These are phyloP conservation scores for Coronaproctus castanopsis DNA, from an alignment of 2,888 invertebrate genomes.

Conservation along the genomic window DNA sequence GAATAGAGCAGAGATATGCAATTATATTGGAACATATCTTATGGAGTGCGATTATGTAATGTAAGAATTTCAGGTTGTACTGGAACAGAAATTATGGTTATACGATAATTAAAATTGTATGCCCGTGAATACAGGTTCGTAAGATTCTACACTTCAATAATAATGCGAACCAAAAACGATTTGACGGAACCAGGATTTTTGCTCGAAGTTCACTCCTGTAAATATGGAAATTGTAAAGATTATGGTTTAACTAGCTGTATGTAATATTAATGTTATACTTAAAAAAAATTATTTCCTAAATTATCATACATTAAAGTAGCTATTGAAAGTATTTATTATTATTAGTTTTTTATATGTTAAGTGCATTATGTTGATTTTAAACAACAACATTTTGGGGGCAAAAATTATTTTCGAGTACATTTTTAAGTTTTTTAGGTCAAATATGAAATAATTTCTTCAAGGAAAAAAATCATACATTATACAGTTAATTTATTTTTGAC, in stretches of 20 bases:
- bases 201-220: neutral
- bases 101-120: neutral
- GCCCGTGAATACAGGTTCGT: neutral
- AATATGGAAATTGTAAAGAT: too few relatives aligned
- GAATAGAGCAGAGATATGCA: neutral
- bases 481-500: neutral
- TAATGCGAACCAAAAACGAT: neutral
- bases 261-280: too few relatives aligned
- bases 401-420: neutral
- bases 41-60: neutral
- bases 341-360: neutral
- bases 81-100: neutral
- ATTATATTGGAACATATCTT: neutral
- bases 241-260: too few relatives aligned
- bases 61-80: neutral
- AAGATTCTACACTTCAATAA: neutral
- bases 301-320: too few relatives aligned
- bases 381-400: neutral
- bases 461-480: neutral
- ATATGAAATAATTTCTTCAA: neutral
- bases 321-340: too few relatives aligned
- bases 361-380: neutral
- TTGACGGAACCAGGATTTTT: neutral
- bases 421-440: neutral
- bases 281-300: too few relatives aligned